phyloP scores from a whole-genome alignment of 2,113 vertebrate species.

The Sebastes fasciatus region DNA sequence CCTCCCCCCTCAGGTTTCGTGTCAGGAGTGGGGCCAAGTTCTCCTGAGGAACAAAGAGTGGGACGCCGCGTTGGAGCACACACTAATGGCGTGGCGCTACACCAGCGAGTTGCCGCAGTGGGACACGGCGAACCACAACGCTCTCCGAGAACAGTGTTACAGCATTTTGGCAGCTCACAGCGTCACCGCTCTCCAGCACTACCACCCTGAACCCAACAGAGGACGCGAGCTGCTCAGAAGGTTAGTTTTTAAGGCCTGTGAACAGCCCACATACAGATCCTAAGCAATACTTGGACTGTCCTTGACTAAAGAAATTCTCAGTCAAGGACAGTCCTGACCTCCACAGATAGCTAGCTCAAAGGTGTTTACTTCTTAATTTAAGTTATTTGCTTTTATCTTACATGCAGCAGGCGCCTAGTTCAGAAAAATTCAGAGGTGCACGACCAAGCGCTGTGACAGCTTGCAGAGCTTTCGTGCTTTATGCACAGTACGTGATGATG shows the following conservation, averaged over 20 bases:
- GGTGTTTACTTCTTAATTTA: too few species aligned
- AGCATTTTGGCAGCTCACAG: constrained; percentile 68
- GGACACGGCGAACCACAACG: constrained; percentile 79
- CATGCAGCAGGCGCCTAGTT: too few species aligned
- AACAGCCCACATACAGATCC: background rate
- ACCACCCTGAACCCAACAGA: constrained; percentile 49
- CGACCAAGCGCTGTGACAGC: too few species aligned
- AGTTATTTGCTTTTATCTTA: too few species aligned
- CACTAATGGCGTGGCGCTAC: constrained; percentile 77
- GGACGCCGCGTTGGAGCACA: constrained; percentile 76
- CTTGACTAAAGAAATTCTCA: too few species aligned
- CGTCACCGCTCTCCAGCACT: constrained; percentile 71
- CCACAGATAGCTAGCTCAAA: too few species aligned
- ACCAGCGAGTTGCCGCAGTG: constrained; percentile 80
- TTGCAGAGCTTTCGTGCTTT: too few species aligned
- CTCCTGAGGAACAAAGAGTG: constrained; percentile 76
- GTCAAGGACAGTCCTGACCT: too few species aligned
- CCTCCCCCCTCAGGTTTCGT: constrained; percentile 70
- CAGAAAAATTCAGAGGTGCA: too few species aligned
- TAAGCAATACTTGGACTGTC: background rate
- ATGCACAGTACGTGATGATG: too few species aligned
- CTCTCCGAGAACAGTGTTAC: constrained; percentile 77
- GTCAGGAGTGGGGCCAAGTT: constrained; percentile 79
- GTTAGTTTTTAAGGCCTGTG: constrained; percentile 35
- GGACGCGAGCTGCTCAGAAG: constrained; percentile 77